Base-by-base conservation (phyloP, 2,113 vertebrate species). In the Nothobranchius furzeri region DNA sequence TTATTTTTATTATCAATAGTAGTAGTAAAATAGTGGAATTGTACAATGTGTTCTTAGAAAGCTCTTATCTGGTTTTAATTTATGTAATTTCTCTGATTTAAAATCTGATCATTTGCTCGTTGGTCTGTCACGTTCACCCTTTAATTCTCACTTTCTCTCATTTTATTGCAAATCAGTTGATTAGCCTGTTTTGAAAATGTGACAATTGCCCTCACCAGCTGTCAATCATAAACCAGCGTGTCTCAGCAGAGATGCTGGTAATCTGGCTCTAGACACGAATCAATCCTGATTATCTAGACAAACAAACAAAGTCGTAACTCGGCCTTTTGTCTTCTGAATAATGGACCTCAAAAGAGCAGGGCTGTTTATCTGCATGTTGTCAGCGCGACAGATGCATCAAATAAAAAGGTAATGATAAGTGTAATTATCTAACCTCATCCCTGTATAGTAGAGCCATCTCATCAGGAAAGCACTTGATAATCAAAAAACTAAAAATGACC, bases 81-180 rank as follows among this genome's bases (percentile, higher is more conserved):
- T 45, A 45, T 20, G 20, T 5, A 1, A 25, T 53, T 66, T 30
- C 37, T 52, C 42, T 3, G 9, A 53, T 63, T 67, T 70, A 8
- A 63, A 15, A 30, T 36, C n/a, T 20, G 9, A 35, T 59, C 0
- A 56, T 56, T 48, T 49, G 13, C 60, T 55, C 20, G 30, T 45
- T 59, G 7, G 1, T 4, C 37, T 6, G 3, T 40, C 40, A 17
- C 17, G 48, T 47, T 4, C 6, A 17, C 48, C 54, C 24, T 51
- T 53, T 42, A 12, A 12, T 3, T 9, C 30, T 68, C 7, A 37
- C n/a, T 68, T 15, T 4, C 6, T 43, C 17, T 53, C 25, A 56
- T 56, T n/a, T 40, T 40, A 1, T 40, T 59, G 45, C 25, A 56
- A 60, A 83, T 69, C 15, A 24, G 45, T 60, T 73, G 52, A 85